A percentile compares a stretch with the other conserved stretches of the same genome.
Conservation (phyloP, 2,113 vertebrate genomes). For the Corydoras sp. region DNA sequence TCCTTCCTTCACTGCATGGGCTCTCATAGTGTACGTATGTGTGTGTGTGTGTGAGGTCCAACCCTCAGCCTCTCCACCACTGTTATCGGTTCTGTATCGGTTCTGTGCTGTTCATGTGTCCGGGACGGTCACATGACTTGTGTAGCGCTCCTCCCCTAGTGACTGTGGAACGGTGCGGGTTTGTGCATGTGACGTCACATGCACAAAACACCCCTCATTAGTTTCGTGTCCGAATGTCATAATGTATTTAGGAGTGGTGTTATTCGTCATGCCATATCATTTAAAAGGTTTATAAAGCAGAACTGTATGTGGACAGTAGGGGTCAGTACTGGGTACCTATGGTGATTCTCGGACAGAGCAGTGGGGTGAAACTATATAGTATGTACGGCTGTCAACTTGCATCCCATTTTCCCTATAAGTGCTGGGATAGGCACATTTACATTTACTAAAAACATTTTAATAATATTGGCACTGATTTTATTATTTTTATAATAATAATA, state of each 20-base stretch:
- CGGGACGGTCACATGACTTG: slow-evolving; percentile 33
- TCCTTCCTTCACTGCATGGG: slow-evolving; percentile 53
- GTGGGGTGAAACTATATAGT: too few relatives aligned
- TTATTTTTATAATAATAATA: too few relatives aligned
- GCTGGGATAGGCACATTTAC: too few relatives aligned
- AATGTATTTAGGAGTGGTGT: too few relatives aligned
- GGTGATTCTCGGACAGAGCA: too few relatives aligned
- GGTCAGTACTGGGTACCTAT: too few relatives aligned
- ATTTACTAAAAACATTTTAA: too few relatives aligned
- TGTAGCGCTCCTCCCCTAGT: slow-evolving; percentile 14
- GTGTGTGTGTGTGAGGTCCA: slow-evolving; percentile 28
- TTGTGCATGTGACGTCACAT: slow-evolving; percentile 24
- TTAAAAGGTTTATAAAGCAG: background rate
- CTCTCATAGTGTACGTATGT: slow-evolving; percentile 27
- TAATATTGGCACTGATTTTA: too few relatives aligned
- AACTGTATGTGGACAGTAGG: too few relatives aligned
- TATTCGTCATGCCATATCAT: background rate
- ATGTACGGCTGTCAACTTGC: too few relatives aligned
- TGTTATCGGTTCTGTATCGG: slow-evolving; percentile 1
- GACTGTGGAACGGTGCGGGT: slow-evolving; percentile 39
- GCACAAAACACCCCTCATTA: slow-evolving; percentile 22
- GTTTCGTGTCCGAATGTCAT: slow-evolving; percentile 20
- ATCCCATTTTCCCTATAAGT: too few relatives aligned
- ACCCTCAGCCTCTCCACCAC: slow-evolving; percentile 13
- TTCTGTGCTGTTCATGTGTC: slow-evolving; percentile 32